Percentiles rank a stretch among this genome's conserved stretches.
Evolutionary conservation across 1,140 invertebrate genomes (phyloP).

Genomic region (Acromyrmex heyeri): DNA sequence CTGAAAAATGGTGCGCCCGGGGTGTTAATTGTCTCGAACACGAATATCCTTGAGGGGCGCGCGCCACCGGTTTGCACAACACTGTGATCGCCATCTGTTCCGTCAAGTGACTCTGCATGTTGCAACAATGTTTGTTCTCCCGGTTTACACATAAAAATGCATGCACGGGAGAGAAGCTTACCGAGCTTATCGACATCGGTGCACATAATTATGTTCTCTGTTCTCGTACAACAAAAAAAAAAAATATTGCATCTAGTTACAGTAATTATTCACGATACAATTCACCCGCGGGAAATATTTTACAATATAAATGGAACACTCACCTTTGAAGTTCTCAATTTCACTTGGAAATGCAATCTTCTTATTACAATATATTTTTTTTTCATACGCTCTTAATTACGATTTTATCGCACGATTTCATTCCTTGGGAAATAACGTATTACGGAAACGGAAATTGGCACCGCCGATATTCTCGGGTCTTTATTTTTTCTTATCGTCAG

Average conservation of each 20-base stretch:
- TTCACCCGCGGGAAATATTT: background rate
- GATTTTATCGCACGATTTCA: background rate
- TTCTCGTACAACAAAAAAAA: background rate
- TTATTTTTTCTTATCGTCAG: background rate
- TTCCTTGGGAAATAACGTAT: background rate
- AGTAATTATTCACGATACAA: conserved; percentile 27
- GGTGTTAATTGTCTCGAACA: conserved; percentile 77
- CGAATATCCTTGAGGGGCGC: conserved; percentile 60
- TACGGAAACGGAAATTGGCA: background rate
- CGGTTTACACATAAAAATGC: conserved; percentile 60
- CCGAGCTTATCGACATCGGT: conserved; percentile 35
- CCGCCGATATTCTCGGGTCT: background rate
- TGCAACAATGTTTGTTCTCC: conserved; percentile 73
- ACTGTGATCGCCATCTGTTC: conserved; percentile 74
- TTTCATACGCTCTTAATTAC: background rate
- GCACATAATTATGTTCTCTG: conserved; percentile 25
- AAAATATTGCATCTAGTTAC: background rate
- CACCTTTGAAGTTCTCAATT: background rate
- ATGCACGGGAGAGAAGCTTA: conserved; percentile 37
- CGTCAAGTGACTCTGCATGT: conserved; percentile 72
- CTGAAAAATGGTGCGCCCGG: conserved; percentile 73
- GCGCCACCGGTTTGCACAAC: conserved; percentile 72
- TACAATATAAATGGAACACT: conserved; percentile 11
- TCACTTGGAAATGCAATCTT: background rate
- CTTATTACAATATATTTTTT: background rate